Conservation (phyloP, 2,888 invertebrate genomes). For the Amiota communis region DNA sequence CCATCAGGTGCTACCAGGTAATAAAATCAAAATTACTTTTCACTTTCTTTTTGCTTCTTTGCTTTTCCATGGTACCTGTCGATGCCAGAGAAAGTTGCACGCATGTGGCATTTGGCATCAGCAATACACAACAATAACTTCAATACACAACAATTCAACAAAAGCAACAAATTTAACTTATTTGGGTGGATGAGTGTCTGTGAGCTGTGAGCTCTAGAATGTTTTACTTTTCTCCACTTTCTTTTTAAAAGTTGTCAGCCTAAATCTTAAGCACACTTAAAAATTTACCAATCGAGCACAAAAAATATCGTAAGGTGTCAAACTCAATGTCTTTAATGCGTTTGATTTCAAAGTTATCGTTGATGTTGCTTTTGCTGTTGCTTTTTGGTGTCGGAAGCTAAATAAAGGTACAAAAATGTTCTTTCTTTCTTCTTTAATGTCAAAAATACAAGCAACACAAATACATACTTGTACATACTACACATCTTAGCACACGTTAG, state of each 20-base stretch:
- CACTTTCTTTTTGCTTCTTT: constrained; percentile 16
- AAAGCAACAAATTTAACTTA: not conserved
- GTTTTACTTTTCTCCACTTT: constrained; percentile 1
- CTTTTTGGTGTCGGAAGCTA: not conserved
- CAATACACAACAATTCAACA: not conserved
- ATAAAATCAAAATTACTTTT: constrained; percentile 66
- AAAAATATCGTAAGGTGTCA: constrained; percentile 5
- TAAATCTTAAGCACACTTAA: constrained; percentile 57
- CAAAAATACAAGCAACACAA: no score
- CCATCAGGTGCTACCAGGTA: constrained; percentile 65
- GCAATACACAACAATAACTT: not conserved
- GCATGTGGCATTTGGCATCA: not conserved
- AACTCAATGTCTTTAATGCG: constrained; percentile 17
- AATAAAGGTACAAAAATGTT: not conserved
- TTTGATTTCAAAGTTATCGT: constrained; percentile 14
- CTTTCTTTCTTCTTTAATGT: no score
- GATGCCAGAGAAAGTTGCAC: not conserved
- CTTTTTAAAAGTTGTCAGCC: constrained; percentile 56
- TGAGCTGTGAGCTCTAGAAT: not conserved
- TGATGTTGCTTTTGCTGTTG: no score
- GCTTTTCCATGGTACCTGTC: not conserved
- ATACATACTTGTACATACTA: not conserved
- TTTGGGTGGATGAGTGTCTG: not conserved
- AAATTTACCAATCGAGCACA: constrained; percentile 45
- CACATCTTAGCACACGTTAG: not conserved